phyloP scores from a whole-genome alignment of 2,888 invertebrate species.

The Drosophila austrosaltans region DNA sequence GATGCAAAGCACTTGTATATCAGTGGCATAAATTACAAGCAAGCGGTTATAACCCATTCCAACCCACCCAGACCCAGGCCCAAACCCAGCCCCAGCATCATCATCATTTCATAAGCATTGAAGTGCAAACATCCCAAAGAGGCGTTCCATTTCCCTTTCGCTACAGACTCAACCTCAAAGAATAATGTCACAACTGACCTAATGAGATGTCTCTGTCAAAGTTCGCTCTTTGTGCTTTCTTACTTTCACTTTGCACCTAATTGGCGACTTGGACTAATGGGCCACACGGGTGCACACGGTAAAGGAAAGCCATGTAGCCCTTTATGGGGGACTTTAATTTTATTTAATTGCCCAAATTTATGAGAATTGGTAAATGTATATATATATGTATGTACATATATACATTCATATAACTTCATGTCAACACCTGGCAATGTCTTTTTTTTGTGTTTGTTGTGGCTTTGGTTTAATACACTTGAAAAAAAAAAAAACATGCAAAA shows the following conservation, averaged over 20 bases:
- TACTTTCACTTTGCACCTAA: not conserved
- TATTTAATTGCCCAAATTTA: conserved; percentile 70
- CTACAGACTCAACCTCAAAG: conserved; percentile 1
- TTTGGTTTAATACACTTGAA: not conserved
- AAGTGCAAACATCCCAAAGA: conserved; percentile 16
- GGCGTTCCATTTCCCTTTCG: not conserved
- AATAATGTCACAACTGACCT: conserved; percentile 40
- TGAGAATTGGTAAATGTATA: conserved; percentile 46
- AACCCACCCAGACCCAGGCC: not conserved
- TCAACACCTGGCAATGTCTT: too few species aligned
- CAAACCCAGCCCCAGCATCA: not conserved
- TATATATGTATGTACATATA: conserved; percentile 22
- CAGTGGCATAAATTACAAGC: conserved; percentile 33
- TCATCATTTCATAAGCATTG: not conserved
- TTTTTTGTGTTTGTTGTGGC: too few species aligned
- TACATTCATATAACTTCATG: too few species aligned
- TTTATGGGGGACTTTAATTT: conserved; percentile 39
- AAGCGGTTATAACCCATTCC: not conserved
- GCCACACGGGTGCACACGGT: too few species aligned
- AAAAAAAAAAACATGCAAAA: too few species aligned
- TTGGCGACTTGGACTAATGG: not conserved
- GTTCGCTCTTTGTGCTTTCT: not conserved
- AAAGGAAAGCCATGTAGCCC: not conserved
- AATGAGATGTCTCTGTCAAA: conserved; percentile 55
- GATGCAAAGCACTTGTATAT: conserved; percentile 27